Evolutionary conservation across 2,888 invertebrate species (phyloP).

Genomic region (Folsomia candida): DNA sequence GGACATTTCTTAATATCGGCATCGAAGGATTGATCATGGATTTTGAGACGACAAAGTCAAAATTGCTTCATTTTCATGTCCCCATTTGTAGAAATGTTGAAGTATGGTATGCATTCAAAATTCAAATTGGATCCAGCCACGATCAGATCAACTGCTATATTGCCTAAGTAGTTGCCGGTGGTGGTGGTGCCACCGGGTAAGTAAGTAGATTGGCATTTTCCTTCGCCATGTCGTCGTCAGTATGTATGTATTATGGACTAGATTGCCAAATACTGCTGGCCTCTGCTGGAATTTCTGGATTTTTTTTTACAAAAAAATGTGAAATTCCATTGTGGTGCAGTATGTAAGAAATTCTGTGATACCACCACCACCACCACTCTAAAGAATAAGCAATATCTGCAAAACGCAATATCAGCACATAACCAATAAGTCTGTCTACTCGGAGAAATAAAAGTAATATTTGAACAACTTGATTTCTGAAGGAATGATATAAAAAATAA

Average conservation of each 20-base stretch:
- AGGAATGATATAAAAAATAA: too few species aligned
- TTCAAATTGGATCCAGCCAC: conserved; percentile 3
- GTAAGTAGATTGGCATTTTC: neutral
- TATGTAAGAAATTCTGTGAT: neutral
- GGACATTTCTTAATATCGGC: neutral
- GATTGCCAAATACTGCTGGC: neutral
- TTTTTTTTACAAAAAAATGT: too few species aligned
- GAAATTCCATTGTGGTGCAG: neutral
- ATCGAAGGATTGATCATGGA: neutral
- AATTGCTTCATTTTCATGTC: neutral
- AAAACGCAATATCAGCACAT: neutral
- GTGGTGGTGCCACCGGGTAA: neutral
- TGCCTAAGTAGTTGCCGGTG: neutral
- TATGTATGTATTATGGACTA: too few species aligned
- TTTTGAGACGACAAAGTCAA: neutral
- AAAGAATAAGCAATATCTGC: neutral
- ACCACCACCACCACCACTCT: neutral
- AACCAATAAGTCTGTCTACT: too few species aligned
- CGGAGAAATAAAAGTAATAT: too few species aligned
- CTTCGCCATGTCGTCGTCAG: neutral
- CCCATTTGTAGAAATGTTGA: neutral
- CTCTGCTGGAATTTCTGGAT: neutral
- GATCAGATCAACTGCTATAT: neutral
- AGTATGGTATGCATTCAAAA: neutral
- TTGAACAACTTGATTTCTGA: too few species aligned